Base-by-base conservation (phyloP, 2,888 invertebrate species). In the Meteorus colon region DNA sequence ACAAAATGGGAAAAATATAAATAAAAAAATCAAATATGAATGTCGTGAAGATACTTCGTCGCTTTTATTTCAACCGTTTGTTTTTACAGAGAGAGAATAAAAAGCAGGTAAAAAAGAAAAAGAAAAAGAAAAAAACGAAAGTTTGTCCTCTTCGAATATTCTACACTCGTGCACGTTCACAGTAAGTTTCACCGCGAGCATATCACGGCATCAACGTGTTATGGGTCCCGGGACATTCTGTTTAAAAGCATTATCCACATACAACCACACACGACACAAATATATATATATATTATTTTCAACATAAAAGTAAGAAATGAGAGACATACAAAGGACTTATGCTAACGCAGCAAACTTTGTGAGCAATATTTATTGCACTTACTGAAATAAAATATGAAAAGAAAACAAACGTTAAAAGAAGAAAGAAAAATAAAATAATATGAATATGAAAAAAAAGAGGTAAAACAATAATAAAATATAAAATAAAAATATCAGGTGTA, bases 91-190 rank as follows among this genome's bases (percentile, higher is more conserved):
- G 12, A 41, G 12, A 8, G 8, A 12, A 41, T 41, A 41, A 41
- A 41, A 41, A 41, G 8, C 2, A 12, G 8, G n/a, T 10, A 16
- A 2, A 6, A n/a, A 48, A 45, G 12, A 16, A 48, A 48, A n/a
- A 19, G 10, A 8, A 55, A 19, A 24, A 55, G 19, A 55, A 55
- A 86, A 86, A 86, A 86, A 84, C 84, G 87, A 86, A 86, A 87
- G 87, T 86, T 80, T 80, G 71, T 81, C 79, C 86, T 85, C 84
- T 82, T 88, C 84, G 85, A 81, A 84, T 88, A 88, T 88, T 87
- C 88, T 82, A 82, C 75, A 73, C 86, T 84, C 86, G 88, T 87
- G 79, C 79, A 59, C 67, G 76, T 24, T 74, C 74, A 81, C 80
- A 79, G 73, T 79, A 82, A 87, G 88, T 88, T 88, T 88, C 88